A percentile compares a stretch with the other conserved stretches of the same genome.
phyloP scores from a whole-genome alignment of 2,888 invertebrate genomes.

The Agrochola lota region DNA sequence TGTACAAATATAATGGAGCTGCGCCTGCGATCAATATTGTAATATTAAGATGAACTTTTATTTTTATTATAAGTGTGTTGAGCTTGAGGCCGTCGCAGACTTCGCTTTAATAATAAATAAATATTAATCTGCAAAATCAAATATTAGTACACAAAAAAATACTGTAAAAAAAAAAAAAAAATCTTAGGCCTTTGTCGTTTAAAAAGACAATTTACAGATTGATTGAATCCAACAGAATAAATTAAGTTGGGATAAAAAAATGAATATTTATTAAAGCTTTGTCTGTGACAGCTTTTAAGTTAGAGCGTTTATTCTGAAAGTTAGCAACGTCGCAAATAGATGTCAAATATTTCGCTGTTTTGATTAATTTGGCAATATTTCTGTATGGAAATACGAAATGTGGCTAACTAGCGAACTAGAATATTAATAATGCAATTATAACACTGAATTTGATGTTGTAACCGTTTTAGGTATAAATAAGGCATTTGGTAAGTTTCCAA shows the following conservation, averaged over 20 bases:
- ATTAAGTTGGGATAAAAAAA: background rate
- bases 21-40: constrained; percentile 54
- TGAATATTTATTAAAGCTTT: too few species aligned
- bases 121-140: background rate
- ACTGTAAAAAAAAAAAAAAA: background rate
- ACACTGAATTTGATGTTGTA: too few species aligned
- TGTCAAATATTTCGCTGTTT: too few species aligned
- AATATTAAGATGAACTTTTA: constrained; percentile 55
- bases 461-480: too few species aligned
- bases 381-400: too few species aligned
- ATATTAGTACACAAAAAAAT: background rate
- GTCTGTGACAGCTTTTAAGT: too few species aligned
- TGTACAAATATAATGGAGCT: constrained; percentile 62
- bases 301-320: too few species aligned
- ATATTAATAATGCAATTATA: too few species aligned
- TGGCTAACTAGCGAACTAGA: too few species aligned
- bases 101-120: background rate
- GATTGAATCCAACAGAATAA: background rate
- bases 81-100: background rate
- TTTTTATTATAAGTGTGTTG: constrained; percentile 41
- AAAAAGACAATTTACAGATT: constrained; percentile 3
- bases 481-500: too few species aligned
- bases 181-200: background rate
- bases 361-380: too few species aligned
- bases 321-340: too few species aligned